These are phyloP conservation scores for Drosophila leonis DNA, from an alignment of 2,888 invertebrate species.

Conservation along the genomic window DNA sequence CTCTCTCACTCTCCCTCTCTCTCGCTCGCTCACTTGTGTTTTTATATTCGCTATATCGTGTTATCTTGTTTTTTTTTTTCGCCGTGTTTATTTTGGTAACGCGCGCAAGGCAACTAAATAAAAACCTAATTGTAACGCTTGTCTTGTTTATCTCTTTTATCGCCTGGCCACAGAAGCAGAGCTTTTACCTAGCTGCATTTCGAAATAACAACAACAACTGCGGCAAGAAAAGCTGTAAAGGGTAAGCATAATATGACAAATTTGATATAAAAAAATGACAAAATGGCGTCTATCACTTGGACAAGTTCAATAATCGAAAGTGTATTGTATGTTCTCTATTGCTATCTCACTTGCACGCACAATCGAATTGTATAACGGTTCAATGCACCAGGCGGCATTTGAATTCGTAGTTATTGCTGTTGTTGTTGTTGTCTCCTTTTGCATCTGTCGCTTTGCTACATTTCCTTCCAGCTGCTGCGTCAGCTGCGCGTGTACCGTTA, in stretches of 20 bases:
- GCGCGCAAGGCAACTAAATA: slow-evolving; percentile 17
- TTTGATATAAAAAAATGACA: slow-evolving; percentile 19
- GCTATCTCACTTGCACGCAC: slow-evolving; percentile 39
- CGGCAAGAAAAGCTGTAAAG: slow-evolving; percentile 11
- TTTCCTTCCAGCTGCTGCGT: slow-evolving; percentile 64
- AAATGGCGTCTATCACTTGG: slow-evolving; percentile 49
- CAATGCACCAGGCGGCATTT: slow-evolving; percentile 57
- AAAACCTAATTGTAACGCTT: slow-evolving; percentile 25
- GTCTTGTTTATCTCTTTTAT: slow-evolving; percentile 44
- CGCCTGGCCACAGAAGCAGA: slow-evolving; percentile 38
- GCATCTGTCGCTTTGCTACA: slow-evolving; percentile 34
- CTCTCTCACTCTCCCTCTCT: neutral
- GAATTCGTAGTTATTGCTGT: slow-evolving; percentile 6
- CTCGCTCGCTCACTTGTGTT: slow-evolving; percentile 20
- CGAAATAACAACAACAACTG: slow-evolving; percentile 44
- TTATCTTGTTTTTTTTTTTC: slow-evolving; percentile 32
- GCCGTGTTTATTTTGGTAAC: slow-evolving; percentile 21
- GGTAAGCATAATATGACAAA: slow-evolving; percentile 36
- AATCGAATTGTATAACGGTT: slow-evolving; percentile 60
- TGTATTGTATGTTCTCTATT: slow-evolving; percentile 41
- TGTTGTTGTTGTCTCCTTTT: slow-evolving; percentile 48
- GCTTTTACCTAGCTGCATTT: slow-evolving; percentile 50
- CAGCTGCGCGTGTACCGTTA: slow-evolving; percentile 65
- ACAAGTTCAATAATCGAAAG: slow-evolving; percentile 76
- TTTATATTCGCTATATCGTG: slow-evolving; percentile 15